Conservation (phyloP, 2,113 vertebrate genomes). For the Plestiodon gilberti region DNA sequence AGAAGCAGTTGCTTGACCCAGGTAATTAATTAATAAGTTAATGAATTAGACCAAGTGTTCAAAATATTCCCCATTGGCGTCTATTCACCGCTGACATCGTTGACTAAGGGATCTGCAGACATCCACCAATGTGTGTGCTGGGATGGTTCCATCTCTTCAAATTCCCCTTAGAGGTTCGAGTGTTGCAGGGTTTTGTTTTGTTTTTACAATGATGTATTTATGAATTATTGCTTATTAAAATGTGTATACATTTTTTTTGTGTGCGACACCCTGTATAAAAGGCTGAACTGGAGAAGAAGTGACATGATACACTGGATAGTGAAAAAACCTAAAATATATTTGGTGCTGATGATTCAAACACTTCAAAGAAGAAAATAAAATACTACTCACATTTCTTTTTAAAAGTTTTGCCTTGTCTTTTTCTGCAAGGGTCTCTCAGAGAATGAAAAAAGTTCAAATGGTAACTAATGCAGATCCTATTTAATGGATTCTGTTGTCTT, state of each 20-base stretch:
- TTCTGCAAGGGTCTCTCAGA: background rate
- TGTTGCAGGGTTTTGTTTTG: background rate
- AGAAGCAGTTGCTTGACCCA: too few species aligned
- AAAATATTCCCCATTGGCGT: too few species aligned
- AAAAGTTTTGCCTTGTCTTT: background rate
- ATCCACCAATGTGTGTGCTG: too few species aligned
- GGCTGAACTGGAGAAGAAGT: background rate
- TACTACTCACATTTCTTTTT: background rate
- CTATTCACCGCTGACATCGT: too few species aligned
- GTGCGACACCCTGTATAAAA: background rate
- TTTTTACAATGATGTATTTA: too few species aligned
- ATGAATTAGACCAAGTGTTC: too few species aligned
- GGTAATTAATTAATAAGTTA: too few species aligned
- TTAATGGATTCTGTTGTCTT: background rate
- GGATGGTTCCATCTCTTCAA: too few species aligned
- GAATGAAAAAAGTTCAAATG: slow-evolving; percentile 14
- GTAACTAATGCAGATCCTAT: background rate
- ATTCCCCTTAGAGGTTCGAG: too few species aligned
- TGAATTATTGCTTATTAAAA: background rate
- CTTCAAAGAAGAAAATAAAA: slow-evolving; percentile 16
- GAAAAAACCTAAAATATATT: background rate
- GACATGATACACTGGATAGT: background rate
- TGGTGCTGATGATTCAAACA: slow-evolving; percentile 25
- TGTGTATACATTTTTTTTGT: too few species aligned
- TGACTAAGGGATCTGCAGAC: too few species aligned